phyloP scores from a whole-genome alignment of 2,113 vertebrate species.

The Chionomys nivalis region DNA sequence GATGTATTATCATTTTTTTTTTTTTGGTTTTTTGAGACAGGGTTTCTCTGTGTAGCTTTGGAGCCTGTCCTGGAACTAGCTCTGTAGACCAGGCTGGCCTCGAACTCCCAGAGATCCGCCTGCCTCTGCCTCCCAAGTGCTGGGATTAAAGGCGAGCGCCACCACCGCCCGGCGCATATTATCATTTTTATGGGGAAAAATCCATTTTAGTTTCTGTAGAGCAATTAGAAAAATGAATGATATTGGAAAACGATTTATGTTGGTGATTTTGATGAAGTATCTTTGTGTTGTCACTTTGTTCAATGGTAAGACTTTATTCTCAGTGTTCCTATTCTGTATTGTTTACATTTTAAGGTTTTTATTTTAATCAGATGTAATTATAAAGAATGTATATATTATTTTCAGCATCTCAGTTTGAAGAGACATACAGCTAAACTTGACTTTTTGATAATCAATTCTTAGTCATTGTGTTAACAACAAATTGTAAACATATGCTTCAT shows the following conservation, averaged over 20 bases:
- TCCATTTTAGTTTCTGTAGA: conserved; percentile 57
- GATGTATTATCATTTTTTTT: conserved; percentile 57
- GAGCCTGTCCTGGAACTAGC: too few species aligned
- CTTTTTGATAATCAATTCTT: conserved; percentile 57
- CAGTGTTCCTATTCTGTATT: conserved; percentile 67
- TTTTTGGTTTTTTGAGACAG: too few species aligned
- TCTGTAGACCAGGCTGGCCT: too few species aligned
- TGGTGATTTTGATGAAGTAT: conserved; percentile 62
- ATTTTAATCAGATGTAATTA: conserved; percentile 53
- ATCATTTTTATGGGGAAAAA: conserved; percentile 57
- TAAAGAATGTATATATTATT: conserved; percentile 64
- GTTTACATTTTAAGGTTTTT: conserved; percentile 72
- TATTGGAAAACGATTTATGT: conserved; percentile 51
- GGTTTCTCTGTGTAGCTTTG: too few species aligned
- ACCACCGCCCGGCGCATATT: too few species aligned
- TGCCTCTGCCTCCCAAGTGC: too few species aligned
- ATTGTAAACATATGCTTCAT: conserved; percentile 55
- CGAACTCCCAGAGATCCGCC: too few species aligned
- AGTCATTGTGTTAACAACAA: conserved; percentile 41
- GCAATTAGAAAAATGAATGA: conserved; percentile 58
- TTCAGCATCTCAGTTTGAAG: conserved; percentile 69
- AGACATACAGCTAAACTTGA: conserved; percentile 63
- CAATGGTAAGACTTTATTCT: conserved; percentile 65
- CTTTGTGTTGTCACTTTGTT: conserved; percentile 62
- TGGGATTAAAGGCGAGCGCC: too few species aligned